A percentile compares a stretch with the other conserved stretches of the same genome.
These are phyloP conservation scores for Microtus richardsoni DNA, from an alignment of 2,113 vertebrate genomes.

Conservation along the genomic window DNA sequence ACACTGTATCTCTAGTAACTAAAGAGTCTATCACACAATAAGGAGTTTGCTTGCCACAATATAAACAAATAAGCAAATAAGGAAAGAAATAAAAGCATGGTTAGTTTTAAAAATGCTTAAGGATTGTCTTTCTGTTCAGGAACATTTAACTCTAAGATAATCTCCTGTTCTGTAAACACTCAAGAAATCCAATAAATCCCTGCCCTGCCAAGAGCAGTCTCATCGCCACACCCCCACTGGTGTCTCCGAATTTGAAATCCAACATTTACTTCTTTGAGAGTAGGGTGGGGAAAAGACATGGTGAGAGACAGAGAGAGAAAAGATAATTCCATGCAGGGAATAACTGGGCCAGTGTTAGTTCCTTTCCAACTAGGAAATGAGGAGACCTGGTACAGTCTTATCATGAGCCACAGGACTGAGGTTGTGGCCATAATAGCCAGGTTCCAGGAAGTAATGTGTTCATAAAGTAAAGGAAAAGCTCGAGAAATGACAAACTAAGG, in stretches of 20 bases:
- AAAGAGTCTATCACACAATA: not conserved
- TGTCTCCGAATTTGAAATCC: not conserved
- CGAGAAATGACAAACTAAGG: not conserved
- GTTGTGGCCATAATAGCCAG: not conserved
- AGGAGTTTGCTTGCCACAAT: not conserved
- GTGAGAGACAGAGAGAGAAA: not conserved
- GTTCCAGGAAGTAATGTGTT: not conserved
- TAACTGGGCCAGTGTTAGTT: not conserved
- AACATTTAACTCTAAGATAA: slow-evolving; percentile 14
- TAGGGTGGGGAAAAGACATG: too few species aligned
- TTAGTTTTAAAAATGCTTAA: not conserved
- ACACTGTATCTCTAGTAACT: not conserved
- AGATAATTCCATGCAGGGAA: not conserved
- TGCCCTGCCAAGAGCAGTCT: not conserved
- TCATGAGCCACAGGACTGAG: not conserved
- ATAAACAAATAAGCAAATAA: not conserved
- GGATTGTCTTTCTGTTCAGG: not conserved
- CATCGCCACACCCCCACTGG: not conserved
- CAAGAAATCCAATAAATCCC: not conserved
- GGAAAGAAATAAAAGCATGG: not conserved
- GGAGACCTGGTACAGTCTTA: not conserved
- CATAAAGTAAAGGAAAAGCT: not conserved
- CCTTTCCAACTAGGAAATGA: not conserved
- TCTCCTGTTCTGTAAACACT: not conserved
- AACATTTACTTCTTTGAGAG: not conserved